Evolutionary conservation across 2,113 vertebrate genomes (phyloP).

Genomic region (Polyodon spathula): DNA sequence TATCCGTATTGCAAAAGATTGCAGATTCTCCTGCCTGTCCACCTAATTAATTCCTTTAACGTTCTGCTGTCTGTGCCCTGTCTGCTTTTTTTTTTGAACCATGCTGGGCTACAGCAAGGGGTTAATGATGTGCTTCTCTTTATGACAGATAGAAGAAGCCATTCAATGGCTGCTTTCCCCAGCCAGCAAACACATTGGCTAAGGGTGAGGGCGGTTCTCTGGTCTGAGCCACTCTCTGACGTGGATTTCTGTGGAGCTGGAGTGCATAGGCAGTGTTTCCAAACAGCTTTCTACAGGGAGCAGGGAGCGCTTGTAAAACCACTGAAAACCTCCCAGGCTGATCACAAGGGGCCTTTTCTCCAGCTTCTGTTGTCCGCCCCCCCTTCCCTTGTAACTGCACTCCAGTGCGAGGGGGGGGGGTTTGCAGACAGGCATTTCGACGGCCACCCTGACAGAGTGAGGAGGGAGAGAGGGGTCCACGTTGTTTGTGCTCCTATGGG

Average conservation of each 20-base stretch:
- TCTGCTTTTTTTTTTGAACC: conserved; percentile 38
- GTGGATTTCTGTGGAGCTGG: conserved; percentile 54
- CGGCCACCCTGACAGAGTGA: conserved; percentile 7
- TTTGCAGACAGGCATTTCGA: conserved; percentile 17
- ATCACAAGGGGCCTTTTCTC: background rate
- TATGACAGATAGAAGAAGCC: conserved; percentile 52
- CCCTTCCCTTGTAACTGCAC: conserved; percentile 14
- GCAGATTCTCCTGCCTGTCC: conserved; percentile 4
- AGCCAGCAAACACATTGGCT: conserved; percentile 81
- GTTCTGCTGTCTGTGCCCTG: conserved; percentile 4
- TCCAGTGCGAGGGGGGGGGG: background rate
- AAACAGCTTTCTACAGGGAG: conserved; percentile 26
- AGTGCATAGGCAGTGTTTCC: conserved; percentile 33
- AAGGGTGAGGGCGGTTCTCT: conserved; percentile 79
- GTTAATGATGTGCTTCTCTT: conserved; percentile 60
- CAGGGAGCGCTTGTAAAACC: conserved; percentile 14
- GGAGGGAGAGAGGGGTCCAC: conserved; percentile 9
- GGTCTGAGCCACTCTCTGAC: conserved; percentile 46
- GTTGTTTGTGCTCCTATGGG: conserved; percentile 39
- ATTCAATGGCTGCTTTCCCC: conserved; percentile 62
- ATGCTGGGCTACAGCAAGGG: conserved; percentile 34
- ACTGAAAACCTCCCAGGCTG: rapidly evolving
- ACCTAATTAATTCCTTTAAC: conserved; percentile 3
- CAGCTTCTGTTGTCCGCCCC: too few relatives aligned
- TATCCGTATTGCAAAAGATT: background rate